A percentile compares a stretch with the other conserved stretches of the same genome.
Conservation (phyloP, 1,140 invertebrate species). For the Notospermus geniculatus region DNA sequence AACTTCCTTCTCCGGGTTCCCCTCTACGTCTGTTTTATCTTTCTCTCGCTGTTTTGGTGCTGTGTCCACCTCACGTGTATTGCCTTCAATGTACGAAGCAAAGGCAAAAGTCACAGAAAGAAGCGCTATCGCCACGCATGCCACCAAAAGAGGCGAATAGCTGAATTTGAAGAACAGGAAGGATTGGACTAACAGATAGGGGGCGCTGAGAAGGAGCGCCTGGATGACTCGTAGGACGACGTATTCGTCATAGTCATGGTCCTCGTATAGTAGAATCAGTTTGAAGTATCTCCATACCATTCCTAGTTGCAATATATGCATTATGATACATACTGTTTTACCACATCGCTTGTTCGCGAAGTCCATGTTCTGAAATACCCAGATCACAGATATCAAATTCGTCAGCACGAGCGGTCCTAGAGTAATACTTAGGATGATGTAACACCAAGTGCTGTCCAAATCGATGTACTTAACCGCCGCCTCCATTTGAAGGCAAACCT, state of each 20-base stretch:
- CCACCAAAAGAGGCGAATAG: background rate
- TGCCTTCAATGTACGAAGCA: conserved; percentile 1
- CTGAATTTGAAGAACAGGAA: conserved; percentile 1
- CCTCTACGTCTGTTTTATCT: background rate
- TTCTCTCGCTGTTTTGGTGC: background rate
- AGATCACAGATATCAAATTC: background rate
- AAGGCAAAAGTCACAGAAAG: background rate
- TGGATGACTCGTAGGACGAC: background rate
- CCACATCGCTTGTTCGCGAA: conserved; percentile 7
- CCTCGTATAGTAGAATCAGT: conserved; percentile 4
- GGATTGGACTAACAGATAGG: conserved; percentile 5
- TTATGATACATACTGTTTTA: conserved; percentile 1
- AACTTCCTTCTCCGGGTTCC: background rate
- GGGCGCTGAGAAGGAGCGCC: background rate
- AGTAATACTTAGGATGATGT: background rate
- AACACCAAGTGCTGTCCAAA: background rate
- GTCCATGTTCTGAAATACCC: conserved; percentile 7
- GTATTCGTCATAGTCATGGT: conserved; percentile 2
- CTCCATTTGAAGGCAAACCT: no score
- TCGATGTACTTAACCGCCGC: background rate
- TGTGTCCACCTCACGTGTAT: background rate
- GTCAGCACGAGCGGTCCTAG: background rate
- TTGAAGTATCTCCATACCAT: conserved; percentile 11
- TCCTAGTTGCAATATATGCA: conserved; percentile 7
- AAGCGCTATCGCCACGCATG: background rate